Percentiles rank a stretch among this genome's conserved stretches.
Conservation (phyloP, 2,797 vertebrate species). For the Cuniculus paca region DNA sequence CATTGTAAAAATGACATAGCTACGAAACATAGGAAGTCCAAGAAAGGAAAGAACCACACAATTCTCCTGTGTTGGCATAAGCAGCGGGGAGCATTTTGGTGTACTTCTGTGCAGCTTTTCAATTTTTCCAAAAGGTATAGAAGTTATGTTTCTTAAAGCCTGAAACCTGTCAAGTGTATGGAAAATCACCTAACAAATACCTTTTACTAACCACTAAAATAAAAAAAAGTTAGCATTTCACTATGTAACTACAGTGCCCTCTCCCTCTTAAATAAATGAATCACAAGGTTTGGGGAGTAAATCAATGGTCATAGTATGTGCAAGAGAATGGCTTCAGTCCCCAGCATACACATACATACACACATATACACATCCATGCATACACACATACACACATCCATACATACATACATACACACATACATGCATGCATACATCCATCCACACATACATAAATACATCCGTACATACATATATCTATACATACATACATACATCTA, state of each 20-base stretch:
- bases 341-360: neutral
- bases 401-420: too few relatives aligned
- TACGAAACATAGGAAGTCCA: neutral
- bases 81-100: neutral
- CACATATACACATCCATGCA: too few relatives aligned
- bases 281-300: accelerated
- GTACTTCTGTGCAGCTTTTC: neutral
- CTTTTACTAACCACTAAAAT: neutral
- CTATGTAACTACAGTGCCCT: neutral
- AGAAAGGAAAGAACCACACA: neutral
- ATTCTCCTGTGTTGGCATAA: neutral
- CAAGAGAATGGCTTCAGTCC: neutral
- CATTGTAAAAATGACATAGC: neutral
- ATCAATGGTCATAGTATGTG: too few relatives aligned
- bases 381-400: too few relatives aligned
- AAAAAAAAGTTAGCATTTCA: neutral
- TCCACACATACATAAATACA: too few relatives aligned
- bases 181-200: neutral
- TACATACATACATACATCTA: neutral
- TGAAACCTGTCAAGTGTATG: neutral
- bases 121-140: neutral
- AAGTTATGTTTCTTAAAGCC: neutral
- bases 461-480: too few relatives aligned
- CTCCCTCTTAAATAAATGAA: neutral
- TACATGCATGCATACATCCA: too few relatives aligned